These are phyloP conservation scores for Apostichopus japonicus DNA, from an alignment of 35 echinoderm and acorn worm genomes.

Conservation along the genomic window DNA sequence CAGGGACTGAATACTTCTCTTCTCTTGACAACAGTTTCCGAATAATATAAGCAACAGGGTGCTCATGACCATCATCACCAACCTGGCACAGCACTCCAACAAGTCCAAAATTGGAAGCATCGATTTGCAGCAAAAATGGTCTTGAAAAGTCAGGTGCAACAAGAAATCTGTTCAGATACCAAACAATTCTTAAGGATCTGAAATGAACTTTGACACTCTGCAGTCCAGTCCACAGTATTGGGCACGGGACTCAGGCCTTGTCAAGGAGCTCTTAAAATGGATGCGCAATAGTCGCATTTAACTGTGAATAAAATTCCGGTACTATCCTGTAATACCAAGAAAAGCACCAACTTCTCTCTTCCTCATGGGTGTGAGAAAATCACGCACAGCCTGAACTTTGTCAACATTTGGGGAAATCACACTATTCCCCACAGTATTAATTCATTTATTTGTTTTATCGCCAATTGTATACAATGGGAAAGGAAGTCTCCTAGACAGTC, in stretches of 20 bases:
- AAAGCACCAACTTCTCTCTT: constrained; percentile 66
- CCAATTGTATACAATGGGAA: no score
- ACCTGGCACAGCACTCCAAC: constrained; percentile 21
- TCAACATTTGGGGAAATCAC: no score
- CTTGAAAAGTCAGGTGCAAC: constrained; percentile 24
- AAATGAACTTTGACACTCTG: not conserved
- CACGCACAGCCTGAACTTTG: no score
- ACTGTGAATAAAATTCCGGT: constrained; percentile 71
- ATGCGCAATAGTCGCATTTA: constrained; percentile 43
- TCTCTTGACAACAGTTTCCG: constrained; percentile 60
- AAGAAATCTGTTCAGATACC: not conserved
- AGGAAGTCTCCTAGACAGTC: no score
- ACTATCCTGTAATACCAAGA: constrained; percentile 65
- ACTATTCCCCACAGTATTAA: no score
- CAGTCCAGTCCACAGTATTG: constrained; percentile 39
- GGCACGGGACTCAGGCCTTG: not conserved
- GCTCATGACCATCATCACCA: not conserved
- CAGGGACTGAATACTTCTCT: constrained; percentile 62
- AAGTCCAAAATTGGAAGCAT: constrained; percentile 48
- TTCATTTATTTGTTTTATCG: no score
- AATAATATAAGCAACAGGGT: constrained; percentile 61
- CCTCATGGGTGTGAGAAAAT: not conserved
- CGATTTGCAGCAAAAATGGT: constrained; percentile 36
- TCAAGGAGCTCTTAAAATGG: constrained; percentile 58
- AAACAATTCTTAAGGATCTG: not conserved